Evolutionary conservation across 2,888 invertebrate species (phyloP), one percentile per base, ranked within the genome.

Genomic region (Campaea margaritaria): DNA sequence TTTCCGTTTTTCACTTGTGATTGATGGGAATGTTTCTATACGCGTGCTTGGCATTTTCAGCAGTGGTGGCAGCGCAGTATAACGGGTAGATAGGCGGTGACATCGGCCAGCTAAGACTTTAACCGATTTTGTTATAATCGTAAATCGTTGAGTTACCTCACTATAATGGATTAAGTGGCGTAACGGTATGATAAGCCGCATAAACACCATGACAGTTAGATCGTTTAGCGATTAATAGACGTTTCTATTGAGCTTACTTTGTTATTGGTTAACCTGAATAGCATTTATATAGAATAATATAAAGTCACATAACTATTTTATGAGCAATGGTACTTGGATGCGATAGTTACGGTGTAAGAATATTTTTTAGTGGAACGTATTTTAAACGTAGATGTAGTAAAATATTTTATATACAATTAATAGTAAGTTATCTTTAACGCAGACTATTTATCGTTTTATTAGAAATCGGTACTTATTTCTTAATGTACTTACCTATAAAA

Each of bases 51-150:
- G 60, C 60, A 62, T 60, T 57, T 62, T 36, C 51, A 47, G 54
- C 44, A 8, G 36, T 28, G 38, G 13, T 14, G 21, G 34, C 42
- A 39, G 50, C 53, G 15, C 36, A 36, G 28, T 54, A 15, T 64
- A 67, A 64, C 66, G 53, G 64, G 27, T 36, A 50, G 51, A 51
- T 54, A 61, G 50, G 58, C 51, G 60, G 44, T 52, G 60, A 54
- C 51, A 43, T 45, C 60, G 62, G 63, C 64, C 66, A 60, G 57
- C 52, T 59, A 48, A 38, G 52, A n/a, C n/a, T n/a, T n/a, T n/a
- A n/a, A n/a, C 62, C 64, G 50, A 47, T 78, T 79, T 75, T 74
- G 69, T 72, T 70, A 71, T 77, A 75, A 76, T 71, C 76, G 70
- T 75, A 71, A 74, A 76, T 74, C 67, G 69, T 68, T 66, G 69